These are phyloP conservation scores for Lepidocyrtinus sp. DNA, from an alignment of 2,888 invertebrate genomes.

Conservation along the genomic window DNA sequence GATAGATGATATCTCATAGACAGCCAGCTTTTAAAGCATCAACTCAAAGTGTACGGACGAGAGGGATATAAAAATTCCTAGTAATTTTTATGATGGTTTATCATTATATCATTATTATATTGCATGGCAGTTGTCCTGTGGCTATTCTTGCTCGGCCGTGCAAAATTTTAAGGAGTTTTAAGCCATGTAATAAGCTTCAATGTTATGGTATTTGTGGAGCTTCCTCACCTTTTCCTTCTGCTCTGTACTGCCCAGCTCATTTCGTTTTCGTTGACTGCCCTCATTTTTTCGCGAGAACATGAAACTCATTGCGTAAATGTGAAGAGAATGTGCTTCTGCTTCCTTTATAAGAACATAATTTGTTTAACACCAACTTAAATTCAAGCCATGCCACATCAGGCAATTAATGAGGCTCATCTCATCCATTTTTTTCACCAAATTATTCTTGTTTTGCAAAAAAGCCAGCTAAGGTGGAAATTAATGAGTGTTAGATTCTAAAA, in stretches of 20 bases:
- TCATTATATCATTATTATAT: conserved; percentile 20
- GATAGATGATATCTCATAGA: not conserved
- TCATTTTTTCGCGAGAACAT: conserved; percentile 5
- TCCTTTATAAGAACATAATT: conserved; percentile 31
- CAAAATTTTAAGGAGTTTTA: not conserved
- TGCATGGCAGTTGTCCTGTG: conserved; percentile 27
- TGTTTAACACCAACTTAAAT: conserved; percentile 61
- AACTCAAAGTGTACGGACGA: conserved; percentile 4
- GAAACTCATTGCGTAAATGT: not conserved
- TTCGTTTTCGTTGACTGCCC: not conserved
- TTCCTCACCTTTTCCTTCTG: not conserved
- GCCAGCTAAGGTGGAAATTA: not conserved
- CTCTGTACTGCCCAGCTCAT: not conserved
- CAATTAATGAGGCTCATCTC: conserved; percentile 59
- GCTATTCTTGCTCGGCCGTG: not conserved
- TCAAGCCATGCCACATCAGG: conserved; percentile 59
- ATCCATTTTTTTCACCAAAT: conserved; percentile 31
- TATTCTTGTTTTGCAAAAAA: conserved; percentile 12
- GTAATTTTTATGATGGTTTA: conserved; percentile 26
- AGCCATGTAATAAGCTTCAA: not conserved
- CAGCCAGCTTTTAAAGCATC: not conserved
- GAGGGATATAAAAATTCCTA: conserved; percentile 25
- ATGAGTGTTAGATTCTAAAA: conserved; percentile 15
- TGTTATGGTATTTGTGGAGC: not conserved
- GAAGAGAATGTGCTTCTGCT: not conserved